phyloP scores from a whole-genome alignment of 2,888 invertebrate species.

The Digitonthophagus gazella region DNA sequence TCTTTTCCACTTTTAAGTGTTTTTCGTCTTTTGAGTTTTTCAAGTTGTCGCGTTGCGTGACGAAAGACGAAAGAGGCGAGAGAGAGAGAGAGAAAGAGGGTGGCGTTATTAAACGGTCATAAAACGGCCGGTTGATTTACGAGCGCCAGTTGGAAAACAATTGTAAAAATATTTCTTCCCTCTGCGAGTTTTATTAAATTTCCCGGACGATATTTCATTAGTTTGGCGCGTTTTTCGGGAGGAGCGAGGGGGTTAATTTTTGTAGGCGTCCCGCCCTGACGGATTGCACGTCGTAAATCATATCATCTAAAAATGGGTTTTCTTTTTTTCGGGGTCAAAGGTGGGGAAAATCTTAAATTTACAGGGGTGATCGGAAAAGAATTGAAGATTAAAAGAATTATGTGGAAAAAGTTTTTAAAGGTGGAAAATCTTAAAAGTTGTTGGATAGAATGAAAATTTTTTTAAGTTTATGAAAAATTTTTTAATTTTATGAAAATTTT shows the following conservation, averaged over 20 bases:
- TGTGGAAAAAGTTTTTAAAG: too few relatives aligned
- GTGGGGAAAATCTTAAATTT: too few relatives aligned
- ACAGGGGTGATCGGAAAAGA: too few relatives aligned
- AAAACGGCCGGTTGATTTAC: slow-evolving; percentile 35
- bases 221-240: neutral
- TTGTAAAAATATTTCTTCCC: slow-evolving; percentile 32
- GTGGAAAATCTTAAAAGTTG: too few relatives aligned
- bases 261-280: neutral
- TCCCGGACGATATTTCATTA: slow-evolving; percentile 6
- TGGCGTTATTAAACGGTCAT: slow-evolving; percentile 36
- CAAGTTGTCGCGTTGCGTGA: neutral
- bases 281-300: neutral
- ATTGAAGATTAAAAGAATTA: too few relatives aligned
- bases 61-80: neutral
- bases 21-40: neutral
- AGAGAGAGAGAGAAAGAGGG: slow-evolving; percentile 8
- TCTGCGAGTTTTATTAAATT: slow-evolving; percentile 27
- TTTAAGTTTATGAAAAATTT: too few relatives aligned
- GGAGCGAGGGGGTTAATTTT: neutral
- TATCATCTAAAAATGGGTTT: too few relatives aligned
- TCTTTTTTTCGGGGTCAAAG: too few relatives aligned
- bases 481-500: too few relatives aligned
- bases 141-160: slow-evolving; percentile 33
- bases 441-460: too few relatives aligned
- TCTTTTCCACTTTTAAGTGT: neutral